Conservation (phyloP, 1,140 invertebrate species). For the Rhagoletis zephyria region DNA sequence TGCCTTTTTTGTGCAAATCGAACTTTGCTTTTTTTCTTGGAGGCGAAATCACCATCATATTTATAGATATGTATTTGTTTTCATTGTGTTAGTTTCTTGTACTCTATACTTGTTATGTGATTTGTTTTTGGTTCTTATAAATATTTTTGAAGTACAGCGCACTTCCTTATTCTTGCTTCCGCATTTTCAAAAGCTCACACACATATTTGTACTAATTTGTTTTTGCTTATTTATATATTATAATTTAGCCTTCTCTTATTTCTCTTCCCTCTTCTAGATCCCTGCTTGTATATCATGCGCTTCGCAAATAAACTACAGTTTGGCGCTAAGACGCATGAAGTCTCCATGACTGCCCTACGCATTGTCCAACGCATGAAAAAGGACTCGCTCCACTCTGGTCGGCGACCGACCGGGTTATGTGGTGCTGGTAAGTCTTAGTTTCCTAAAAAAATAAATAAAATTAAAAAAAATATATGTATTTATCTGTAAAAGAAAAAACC, state of each 20-base stretch:
- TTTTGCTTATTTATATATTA: background rate
- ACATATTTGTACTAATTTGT: background rate
- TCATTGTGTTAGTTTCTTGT: no score
- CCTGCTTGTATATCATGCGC: conserved; percentile 92
- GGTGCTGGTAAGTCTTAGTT: conserved; percentile 84
- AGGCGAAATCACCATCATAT: no score
- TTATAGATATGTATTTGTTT: no score
- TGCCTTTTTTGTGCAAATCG: no score
- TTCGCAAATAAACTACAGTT: conserved; percentile 96
- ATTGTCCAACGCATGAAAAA: conserved; percentile 97
- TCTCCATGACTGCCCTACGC: conserved; percentile 93
- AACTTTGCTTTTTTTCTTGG: no score
- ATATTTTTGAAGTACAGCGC: no score
- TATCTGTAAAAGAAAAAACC: no score
- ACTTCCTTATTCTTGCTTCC: background rate
- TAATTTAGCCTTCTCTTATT: conserved; percentile 26
- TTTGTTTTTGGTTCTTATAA: no score
- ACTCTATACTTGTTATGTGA: background rate
- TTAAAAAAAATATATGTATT: no score
- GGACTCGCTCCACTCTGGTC: conserved; percentile 96
- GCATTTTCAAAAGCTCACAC: background rate
- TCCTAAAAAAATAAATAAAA: no score
- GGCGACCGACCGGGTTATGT: conserved; percentile 95
- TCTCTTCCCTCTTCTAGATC: conserved; percentile 80
- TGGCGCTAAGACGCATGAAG: conserved; percentile 91